These are phyloP conservation scores for Pogonophryne albipinna DNA, from an alignment of 2,797 vertebrate species.

Conservation along the genomic window DNA sequence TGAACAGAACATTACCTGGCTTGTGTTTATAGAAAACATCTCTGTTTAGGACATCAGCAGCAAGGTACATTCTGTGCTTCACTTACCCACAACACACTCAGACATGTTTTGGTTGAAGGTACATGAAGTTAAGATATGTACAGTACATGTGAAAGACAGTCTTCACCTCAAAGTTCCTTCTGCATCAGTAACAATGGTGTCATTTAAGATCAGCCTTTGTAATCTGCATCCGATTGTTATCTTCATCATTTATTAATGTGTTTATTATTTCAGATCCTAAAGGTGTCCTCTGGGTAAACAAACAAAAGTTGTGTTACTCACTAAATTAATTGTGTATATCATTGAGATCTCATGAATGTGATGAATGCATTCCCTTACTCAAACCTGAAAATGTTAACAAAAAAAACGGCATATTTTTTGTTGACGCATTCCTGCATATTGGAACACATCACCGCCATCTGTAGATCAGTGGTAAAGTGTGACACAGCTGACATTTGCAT, in stretches of 20 bases:
- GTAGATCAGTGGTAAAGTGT: too few relatives aligned
- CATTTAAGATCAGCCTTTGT: neutral
- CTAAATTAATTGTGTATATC: neutral
- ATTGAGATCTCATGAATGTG: neutral
- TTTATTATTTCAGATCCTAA: neutral
- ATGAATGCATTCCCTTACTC: neutral
- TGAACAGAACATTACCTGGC: conserved; percentile 77
- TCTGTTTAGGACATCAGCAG: conserved; percentile 57
- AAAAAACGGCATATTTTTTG: neutral
- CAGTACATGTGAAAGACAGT: neutral
- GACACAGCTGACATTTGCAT: too few relatives aligned
- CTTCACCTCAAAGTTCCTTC: neutral
- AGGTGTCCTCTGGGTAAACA: neutral
- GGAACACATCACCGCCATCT: neutral
- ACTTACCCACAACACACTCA: conserved; percentile 23
- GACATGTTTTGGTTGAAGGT: conserved; percentile 26
- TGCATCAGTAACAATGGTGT: neutral
- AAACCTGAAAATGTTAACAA: neutral
- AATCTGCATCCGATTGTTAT: neutral
- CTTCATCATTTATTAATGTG: conserved; percentile 8
- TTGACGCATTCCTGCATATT: neutral
- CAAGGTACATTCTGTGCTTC: conserved; percentile 63
- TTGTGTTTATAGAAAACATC: conserved; percentile 65
- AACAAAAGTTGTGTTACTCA: neutral
- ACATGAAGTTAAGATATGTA: conserved; percentile 17